Percentiles rank a stretch among this genome's conserved stretches.
These are phyloP conservation scores for Tolmerus cingulatus DNA, from an alignment of 2,888 invertebrate species.

Conservation along the genomic window DNA sequence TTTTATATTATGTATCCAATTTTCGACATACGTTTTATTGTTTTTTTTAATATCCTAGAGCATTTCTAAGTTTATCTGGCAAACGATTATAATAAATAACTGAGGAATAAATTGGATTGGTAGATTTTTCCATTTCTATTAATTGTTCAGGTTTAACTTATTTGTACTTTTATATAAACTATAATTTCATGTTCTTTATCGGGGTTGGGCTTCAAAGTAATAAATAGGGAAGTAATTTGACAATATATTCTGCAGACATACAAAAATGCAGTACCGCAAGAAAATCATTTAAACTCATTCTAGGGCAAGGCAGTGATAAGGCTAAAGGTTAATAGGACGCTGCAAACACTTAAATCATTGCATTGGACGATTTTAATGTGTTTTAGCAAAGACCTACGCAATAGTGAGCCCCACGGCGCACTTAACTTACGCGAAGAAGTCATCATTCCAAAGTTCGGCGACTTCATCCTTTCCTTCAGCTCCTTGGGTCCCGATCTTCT, in stretches of 20 bases:
- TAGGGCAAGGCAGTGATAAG: not conserved
- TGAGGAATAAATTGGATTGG: no score
- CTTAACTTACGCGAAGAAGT: conserved; percentile 76
- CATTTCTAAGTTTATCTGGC: no score
- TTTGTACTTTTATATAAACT: no score
- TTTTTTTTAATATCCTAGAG: no score
- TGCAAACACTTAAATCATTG: not conserved
- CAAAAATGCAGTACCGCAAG: conserved; percentile 10
- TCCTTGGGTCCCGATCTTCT: conserved; percentile 53
- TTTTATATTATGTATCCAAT: no score
- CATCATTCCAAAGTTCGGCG: conserved; percentile 74
- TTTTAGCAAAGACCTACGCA: not conserved
- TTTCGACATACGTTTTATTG: no score
- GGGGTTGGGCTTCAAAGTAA: not conserved
- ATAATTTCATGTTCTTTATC: no score
- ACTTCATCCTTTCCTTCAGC: conserved; percentile 51
- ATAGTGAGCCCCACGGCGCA: conserved; percentile 52
- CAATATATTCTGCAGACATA: not conserved
- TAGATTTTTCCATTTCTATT: no score
- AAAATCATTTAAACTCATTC: not conserved
- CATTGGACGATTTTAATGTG: not conserved
- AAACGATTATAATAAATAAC: no score
- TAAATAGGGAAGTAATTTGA: no score
- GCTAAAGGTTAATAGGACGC: not conserved
- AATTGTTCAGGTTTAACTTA: no score